These are phyloP conservation scores for Homarus gammarus DNA, from an alignment of 2,888 invertebrate species.

Conservation along the genomic window DNA sequence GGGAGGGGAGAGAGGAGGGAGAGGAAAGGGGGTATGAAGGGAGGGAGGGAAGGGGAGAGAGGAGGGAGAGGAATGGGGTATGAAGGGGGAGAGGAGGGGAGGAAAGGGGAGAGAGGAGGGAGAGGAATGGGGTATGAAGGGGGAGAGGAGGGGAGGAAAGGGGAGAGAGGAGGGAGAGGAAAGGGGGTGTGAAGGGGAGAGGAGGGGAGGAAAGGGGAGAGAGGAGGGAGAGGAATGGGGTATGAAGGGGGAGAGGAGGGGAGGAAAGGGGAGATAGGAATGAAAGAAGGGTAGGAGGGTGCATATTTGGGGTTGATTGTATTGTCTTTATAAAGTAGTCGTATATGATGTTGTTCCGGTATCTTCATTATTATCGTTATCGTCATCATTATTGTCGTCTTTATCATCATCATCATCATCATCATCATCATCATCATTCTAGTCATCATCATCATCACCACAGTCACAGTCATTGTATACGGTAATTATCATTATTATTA, in stretches of 20 bases:
- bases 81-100: neutral
- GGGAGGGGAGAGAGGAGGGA: neutral
- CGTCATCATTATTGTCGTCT: too few relatives aligned
- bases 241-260: neutral
- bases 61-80: neutral
- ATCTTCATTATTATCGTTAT: too few relatives aligned
- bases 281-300: too few relatives aligned
- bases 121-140: neutral
- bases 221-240: neutral
- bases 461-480: too few relatives aligned
- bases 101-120: neutral
- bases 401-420: too few relatives aligned
- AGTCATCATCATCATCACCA: too few relatives aligned
- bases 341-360: too few relatives aligned
- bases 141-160: neutral
- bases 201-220: neutral
- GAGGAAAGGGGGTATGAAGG: neutral
- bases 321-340: too few relatives aligned
- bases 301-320: too few relatives aligned
- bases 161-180: neutral
- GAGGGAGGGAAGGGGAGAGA: neutral
- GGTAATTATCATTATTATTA: too few relatives aligned
- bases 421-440: too few relatives aligned
- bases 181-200: neutral
- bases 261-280: neutral